Evolutionary conservation across 2,113 vertebrate species (phyloP), one percentile per base, ranked within the genome.

Genomic region (Hirundichthys speculiger): DNA sequence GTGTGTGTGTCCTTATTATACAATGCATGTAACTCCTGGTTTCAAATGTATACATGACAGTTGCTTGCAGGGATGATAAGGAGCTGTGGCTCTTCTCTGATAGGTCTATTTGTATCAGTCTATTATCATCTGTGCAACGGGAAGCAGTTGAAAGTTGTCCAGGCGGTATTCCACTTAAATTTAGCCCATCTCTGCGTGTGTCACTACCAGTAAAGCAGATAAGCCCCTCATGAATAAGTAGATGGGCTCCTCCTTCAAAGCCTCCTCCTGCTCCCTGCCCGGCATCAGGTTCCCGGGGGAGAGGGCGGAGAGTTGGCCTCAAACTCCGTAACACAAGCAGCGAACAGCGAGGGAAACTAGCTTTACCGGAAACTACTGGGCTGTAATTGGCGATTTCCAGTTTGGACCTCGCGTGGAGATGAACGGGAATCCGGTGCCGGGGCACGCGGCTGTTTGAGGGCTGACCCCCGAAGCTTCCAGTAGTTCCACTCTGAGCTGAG

Each of bases 261-360:
- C 80, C 76, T 40, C 81, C 74, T 54, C 71, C 41, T 1, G 58
- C 61, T 73, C 75, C 27, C n/a, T n/a, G 51, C 42, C 67, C 39
- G 75, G 82, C 80, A 77, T 84, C 80, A 81, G 50, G 73, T 86
- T 84, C 77, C 60, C 48, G 25, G 74, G 63, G 59, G 69, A 71
- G 45, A 69, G 84, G 88, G 88, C 69, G 84, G 87, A 74, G 79
- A 82, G 45, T 75, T 79, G 79, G 66, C 59, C 12, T 2, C 40
- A 3, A 38, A 40, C 46, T 45, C 19, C 41, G 72, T 64, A 74
- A 85, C 67, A 42, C 0, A 60, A 82, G 70, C 21, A 43, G 34
- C 21, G 5, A 24, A 63, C 53, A 50, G 66, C 41, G 15, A 42
- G 51, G 34, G 51, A 18, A 59, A 58, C 40, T 58, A 10, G 19